Conservation (phyloP, 2,888 invertebrate genomes). For the Eilema sororculum region DNA sequence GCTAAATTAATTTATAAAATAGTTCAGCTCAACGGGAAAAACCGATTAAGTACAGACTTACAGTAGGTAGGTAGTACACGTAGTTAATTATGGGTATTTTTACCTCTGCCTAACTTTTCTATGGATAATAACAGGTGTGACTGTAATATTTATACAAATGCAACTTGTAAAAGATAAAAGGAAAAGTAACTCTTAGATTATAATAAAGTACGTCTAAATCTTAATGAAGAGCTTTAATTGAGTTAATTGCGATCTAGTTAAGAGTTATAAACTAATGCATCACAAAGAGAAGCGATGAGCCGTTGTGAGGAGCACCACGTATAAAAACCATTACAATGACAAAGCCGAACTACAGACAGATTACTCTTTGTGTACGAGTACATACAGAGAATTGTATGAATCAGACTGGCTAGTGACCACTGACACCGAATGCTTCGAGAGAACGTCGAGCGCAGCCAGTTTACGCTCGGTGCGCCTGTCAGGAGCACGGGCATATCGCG, state of each 20-base stretch:
- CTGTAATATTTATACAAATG: background rate
- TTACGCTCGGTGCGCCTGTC: slow-evolving; percentile 32
- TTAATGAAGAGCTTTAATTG: background rate
- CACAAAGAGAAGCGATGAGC: slow-evolving; percentile 12
- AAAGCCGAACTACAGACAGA: slow-evolving; percentile 28
- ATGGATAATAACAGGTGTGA: background rate
- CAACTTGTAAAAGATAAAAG: too few species aligned
- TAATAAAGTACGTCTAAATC: background rate
- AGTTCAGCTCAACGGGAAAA: background rate
- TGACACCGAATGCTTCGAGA: slow-evolving; percentile 11
- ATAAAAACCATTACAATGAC: slow-evolving; percentile 26
- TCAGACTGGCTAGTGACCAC: slow-evolving; percentile 39
- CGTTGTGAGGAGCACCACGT: slow-evolving; percentile 20
- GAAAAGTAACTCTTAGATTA: background rate
- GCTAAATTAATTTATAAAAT: background rate
- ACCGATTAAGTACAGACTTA: too few species aligned
- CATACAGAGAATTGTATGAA: slow-evolving; percentile 47
- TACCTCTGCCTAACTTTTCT: too few species aligned
- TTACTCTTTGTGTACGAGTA: slow-evolving; percentile 33
- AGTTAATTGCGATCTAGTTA: slow-evolving; percentile 11
- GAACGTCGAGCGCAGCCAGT: slow-evolving; percentile 28
- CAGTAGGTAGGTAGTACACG: too few species aligned
- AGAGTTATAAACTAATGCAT: background rate
- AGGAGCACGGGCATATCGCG: slow-evolving; percentile 23
- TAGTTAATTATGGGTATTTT: background rate